phyloP scores from a whole-genome alignment of 2,888 invertebrate genomes.

The Lampropteryx suffumata region DNA sequence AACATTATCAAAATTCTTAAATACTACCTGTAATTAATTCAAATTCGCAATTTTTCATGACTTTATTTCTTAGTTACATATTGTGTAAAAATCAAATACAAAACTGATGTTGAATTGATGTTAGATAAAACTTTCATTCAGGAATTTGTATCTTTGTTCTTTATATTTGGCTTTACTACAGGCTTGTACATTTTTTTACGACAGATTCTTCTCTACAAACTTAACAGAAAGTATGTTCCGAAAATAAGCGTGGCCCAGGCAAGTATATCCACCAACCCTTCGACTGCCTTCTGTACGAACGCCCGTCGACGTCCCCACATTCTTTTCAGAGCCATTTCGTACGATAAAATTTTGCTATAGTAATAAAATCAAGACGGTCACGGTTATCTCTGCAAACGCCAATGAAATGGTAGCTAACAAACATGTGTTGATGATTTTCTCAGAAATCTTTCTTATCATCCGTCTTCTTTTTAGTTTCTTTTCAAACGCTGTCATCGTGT shows the following conservation, averaged over 20 bases:
- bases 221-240: slow-evolving; percentile 51
- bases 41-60: too few species aligned
- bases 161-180: neutral
- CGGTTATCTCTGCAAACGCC: slow-evolving; percentile 59
- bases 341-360: slow-evolving; percentile 30
- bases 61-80: neutral
- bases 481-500: slow-evolving; percentile 47
- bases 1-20: too few species aligned
- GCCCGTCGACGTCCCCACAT: slow-evolving; percentile 48
- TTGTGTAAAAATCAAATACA: neutral
- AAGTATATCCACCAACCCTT: slow-evolving; percentile 43
- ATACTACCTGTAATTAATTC: too few species aligned
- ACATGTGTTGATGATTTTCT: slow-evolving; percentile 54
- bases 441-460: slow-evolving; percentile 48
- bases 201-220: slow-evolving; percentile 27
- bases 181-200: too few species aligned
- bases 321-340: slow-evolving; percentile 46
- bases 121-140: neutral
- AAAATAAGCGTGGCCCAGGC: slow-evolving; percentile 53
- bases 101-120: neutral
- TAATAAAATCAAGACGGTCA: slow-evolving; percentile 54
- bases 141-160: neutral
- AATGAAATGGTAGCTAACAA: slow-evolving; percentile 58
- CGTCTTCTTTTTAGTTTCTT: slow-evolving; percentile 48
- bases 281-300: slow-evolving; percentile 39